Base-by-base conservation (phyloP, 2,797 vertebrate genomes). In the Okamejei kenojei region DNA sequence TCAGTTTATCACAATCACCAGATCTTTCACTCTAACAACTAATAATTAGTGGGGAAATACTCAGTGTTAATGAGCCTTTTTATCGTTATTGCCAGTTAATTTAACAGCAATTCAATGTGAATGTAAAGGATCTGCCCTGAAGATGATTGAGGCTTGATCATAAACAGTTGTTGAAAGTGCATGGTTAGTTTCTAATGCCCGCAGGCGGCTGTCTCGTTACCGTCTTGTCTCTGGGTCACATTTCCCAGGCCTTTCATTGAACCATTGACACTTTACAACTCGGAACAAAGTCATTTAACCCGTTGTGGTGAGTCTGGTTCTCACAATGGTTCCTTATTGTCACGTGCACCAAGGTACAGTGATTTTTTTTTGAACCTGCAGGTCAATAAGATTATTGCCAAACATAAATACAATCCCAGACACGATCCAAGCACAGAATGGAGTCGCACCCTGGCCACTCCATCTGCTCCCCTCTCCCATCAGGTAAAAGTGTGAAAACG, bases 61-160 rank as follows among this genome's bases (percentile, higher is more conserved):
- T 68, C 45, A 19, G 13, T 68, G 21, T 88, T 88, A 68, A 19
- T 68, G 84, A 88, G 17, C 10, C 35, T 65, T 88, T 86, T 88
- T 88, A 88, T 68, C 68, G 84, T 35, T 21, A 88, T 88, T 88
- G 61, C 68, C 19, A 68, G 15, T 68, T 88, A 88, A 88, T 35
- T 88, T 88, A 35, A 68, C n/a, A 63, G 61, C n/a, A 88, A 88
- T 68, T 32, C 19, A 65, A 19, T 19, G 29, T 17, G n/a, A 35
- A 35, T 68, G 3, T 35, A 68, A 68, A 63, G n/a, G 63, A 73
- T 65, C 84, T 88, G 84, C n/a, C 32, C 15, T 29, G 68, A 88
- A 88, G 61, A 88, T 68, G 61, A 32, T 68, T 29, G 61, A 65
- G 63, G n/a, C n/a, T 68, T 68, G 84, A 35, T 68, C n/a, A 88